These are phyloP conservation scores for Petrolisthes cinctipes DNA, from an alignment of 2,888 invertebrate genomes.

Conservation along the genomic window DNA sequence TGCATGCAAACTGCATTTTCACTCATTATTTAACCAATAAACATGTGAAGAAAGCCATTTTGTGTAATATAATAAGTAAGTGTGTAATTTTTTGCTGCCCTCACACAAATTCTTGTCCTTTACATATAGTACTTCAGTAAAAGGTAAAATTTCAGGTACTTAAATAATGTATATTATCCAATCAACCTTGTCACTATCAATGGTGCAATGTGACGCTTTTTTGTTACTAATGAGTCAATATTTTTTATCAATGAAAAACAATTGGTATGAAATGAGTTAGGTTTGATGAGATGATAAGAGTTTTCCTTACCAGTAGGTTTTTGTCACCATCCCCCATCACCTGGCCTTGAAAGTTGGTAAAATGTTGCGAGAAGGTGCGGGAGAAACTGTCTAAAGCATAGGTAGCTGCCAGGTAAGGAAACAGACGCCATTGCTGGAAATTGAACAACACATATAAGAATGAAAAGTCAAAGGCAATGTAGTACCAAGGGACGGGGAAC, in stretches of 20 bases:
- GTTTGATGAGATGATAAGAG: neutral
- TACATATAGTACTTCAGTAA: too few species aligned
- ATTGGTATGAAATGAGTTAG: neutral
- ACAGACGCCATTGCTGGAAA: slow-evolving; percentile 72
- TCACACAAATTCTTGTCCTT: too few species aligned
- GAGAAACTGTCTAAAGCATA: slow-evolving; percentile 70
- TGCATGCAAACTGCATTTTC: too few species aligned
- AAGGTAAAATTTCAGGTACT: neutral
- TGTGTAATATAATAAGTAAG: too few species aligned
- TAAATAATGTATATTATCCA: neutral
- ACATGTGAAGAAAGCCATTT: too few species aligned
- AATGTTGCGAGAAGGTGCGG: slow-evolving; percentile 39
- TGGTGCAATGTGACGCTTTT: too few species aligned
- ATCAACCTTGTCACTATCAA: too few species aligned
- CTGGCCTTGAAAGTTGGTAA: slow-evolving; percentile 42
- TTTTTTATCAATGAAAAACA: neutral
- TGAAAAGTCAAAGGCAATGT: too few species aligned
- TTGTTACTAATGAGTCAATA: neutral
- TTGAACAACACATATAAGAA: too few species aligned
- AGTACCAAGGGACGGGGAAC: too few species aligned
- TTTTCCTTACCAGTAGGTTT: slow-evolving; percentile 51
- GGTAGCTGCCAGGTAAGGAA: slow-evolving; percentile 72
- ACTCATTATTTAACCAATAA: too few species aligned
- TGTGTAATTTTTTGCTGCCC: too few species aligned
- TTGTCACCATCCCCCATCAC: slow-evolving; percentile 42